phyloP scores from a whole-genome alignment of 2,113 vertebrate species.

The Esox niger region DNA sequence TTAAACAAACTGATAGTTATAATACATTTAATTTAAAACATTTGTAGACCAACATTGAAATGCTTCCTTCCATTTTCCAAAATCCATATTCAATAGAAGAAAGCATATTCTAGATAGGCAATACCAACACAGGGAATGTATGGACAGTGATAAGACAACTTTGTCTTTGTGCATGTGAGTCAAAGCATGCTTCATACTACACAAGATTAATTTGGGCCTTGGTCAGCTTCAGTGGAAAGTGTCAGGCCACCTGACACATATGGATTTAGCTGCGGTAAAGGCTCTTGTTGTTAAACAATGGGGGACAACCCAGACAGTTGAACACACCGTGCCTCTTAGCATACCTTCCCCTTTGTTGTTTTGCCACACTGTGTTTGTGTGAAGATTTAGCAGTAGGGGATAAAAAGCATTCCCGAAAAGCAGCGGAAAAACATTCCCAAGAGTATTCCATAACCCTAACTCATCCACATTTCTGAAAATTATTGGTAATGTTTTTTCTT shows the following conservation, averaged over 20 bases:
- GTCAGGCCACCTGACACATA: slow-evolving; percentile 40
- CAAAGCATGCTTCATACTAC: slow-evolving; percentile 51
- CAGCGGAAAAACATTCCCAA: slow-evolving; percentile 19
- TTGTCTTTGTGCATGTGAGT: slow-evolving; percentile 16
- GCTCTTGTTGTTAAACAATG: slow-evolving; percentile 37
- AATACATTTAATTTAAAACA: too few species aligned
- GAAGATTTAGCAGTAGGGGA: background rate
- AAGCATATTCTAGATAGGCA: too few species aligned
- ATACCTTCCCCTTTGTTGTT: background rate
- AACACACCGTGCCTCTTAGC: slow-evolving; percentile 30
- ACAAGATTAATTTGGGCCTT: slow-evolving; percentile 36
- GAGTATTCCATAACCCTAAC: too few species aligned
- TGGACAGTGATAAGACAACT: too few species aligned
- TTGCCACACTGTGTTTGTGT: background rate
- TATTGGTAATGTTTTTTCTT: slow-evolving; percentile 20
- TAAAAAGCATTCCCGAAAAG: too few species aligned
- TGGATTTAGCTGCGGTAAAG: slow-evolving; percentile 33
- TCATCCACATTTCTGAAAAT: slow-evolving; percentile 8
- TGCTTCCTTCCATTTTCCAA: too few species aligned
- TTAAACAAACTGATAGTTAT: too few species aligned
- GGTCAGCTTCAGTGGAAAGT: slow-evolving; percentile 42
- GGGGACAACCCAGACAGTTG: slow-evolving; percentile 37
- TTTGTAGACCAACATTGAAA: too few species aligned
- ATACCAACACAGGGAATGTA: too few species aligned
- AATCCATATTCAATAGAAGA: too few species aligned